A percentile compares a stretch with the other conserved stretches of the same genome.
These are phyloP conservation scores for Aphrophora alni DNA, from an alignment of 2,888 invertebrate species.

Conservation along the genomic window DNA sequence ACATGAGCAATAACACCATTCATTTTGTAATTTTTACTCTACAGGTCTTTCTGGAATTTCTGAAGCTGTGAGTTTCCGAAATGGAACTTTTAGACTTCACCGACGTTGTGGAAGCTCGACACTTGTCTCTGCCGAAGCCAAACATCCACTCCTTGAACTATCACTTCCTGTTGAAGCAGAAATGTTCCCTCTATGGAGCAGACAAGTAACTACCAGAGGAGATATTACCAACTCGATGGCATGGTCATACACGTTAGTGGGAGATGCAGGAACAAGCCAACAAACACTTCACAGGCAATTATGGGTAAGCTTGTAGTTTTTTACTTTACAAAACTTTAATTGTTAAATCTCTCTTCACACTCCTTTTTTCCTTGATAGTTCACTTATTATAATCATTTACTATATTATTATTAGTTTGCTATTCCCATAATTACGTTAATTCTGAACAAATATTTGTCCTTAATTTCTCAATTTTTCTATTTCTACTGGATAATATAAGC, in stretches of 20 bases:
- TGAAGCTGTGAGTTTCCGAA: slow-evolving; percentile 76
- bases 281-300: slow-evolving; percentile 69
- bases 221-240: slow-evolving; percentile 81
- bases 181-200: slow-evolving; percentile 90
- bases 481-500: too few species aligned
- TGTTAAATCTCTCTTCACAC: too few species aligned
- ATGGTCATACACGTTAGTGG: slow-evolving; percentile 80
- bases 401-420: background rate
- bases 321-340: too few species aligned
- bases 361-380: slow-evolving; percentile 23
- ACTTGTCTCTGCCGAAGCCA: slow-evolving; percentile 73
- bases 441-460: too few species aligned
- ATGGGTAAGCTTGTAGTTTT: slow-evolving; percentile 50
- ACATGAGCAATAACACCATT: too few species aligned
- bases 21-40: too few species aligned
- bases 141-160: slow-evolving; percentile 83
- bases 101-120: slow-evolving; percentile 75
- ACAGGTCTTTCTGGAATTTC: slow-evolving; percentile 68
- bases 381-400: background rate
- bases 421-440: background rate
- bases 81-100: slow-evolving; percentile 79
- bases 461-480: too few species aligned
- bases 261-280: slow-evolving; percentile 79
- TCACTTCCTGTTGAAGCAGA: slow-evolving; percentile 87
- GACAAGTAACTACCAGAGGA: slow-evolving; percentile 79